Evolutionary conservation across 2,797 vertebrate species (phyloP).

Genomic region (Pantherophis vulpinus): DNA sequence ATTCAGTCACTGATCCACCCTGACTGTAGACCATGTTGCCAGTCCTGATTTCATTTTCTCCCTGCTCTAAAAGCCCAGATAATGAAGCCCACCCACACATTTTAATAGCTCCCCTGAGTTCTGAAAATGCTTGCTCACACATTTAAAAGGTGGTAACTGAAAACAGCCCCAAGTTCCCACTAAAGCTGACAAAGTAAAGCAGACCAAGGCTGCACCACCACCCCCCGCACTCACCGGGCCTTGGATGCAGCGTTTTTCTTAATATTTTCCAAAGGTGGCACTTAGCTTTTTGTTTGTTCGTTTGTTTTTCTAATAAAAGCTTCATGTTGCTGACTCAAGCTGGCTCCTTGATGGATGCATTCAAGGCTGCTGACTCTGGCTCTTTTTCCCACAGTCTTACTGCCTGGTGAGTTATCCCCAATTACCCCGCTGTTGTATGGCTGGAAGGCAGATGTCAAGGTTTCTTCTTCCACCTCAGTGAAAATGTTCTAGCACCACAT

Average conservation of each 20-base stretch:
- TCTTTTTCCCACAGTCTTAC: background rate
- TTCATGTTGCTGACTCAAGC: slow-evolving; percentile 22
- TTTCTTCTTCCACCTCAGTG: background rate
- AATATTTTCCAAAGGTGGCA: background rate
- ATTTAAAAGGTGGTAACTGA: background rate
- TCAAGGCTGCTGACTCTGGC: slow-evolving; percentile 28
- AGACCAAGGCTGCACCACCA: background rate
- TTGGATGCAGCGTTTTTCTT: background rate
- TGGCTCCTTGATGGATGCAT: slow-evolving; percentile 10
- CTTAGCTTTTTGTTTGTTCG: background rate
- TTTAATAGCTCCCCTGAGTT: background rate
- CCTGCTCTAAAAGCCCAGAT: background rate
- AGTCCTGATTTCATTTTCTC: background rate
- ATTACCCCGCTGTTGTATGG: background rate
- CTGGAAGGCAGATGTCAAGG: background rate
- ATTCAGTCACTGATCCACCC: background rate
- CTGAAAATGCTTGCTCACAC: background rate
- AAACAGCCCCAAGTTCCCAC: background rate
- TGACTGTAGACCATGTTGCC: background rate
- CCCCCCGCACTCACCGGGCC: too few species aligned
- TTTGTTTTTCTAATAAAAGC: background rate
- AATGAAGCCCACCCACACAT: background rate
- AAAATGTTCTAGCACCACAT: background rate
- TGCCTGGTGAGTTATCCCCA: slow-evolving; percentile 13
- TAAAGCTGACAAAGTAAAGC: background rate